These are phyloP conservation scores for Pseudocheirus occidentalis DNA, from an alignment of 2,797 vertebrate species.

Conservation along the genomic window DNA sequence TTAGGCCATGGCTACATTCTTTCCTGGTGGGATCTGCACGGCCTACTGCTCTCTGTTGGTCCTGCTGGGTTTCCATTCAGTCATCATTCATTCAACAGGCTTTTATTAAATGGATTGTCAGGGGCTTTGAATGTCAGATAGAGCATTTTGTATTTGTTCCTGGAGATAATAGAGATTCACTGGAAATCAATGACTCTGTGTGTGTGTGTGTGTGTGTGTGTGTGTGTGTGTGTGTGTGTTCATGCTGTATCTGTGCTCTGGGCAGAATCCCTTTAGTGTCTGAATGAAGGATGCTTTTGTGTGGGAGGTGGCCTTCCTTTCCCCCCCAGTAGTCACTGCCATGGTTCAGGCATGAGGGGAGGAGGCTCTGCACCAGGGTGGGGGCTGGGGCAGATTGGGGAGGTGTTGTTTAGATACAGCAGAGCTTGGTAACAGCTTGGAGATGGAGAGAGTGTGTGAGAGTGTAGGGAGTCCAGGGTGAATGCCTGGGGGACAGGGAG, in stretches of 20 bases:
- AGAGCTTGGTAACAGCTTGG: neutral
- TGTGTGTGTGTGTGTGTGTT: too few species aligned
- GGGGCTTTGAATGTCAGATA: neutral
- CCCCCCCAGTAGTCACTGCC: too few species aligned
- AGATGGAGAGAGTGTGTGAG: neutral
- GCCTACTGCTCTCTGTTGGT: neutral
- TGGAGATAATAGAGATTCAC: neutral
- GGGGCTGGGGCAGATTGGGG: neutral
- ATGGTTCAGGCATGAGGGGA: neutral
- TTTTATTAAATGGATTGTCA: neutral
- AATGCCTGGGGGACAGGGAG: neutral
- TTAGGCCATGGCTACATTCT: neutral
- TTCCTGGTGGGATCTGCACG: neutral
- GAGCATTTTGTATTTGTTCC: neutral
- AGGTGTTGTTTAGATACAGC: neutral
- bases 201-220: too few species aligned
- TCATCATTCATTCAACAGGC: neutral
- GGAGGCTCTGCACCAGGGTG: neutral
- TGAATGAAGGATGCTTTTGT: neutral
- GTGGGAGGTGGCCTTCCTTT: too few species aligned
- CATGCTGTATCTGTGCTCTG: neutral
- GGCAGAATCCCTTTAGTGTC: neutral
- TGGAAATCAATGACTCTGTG: too few species aligned
- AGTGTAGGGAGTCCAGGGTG: neutral
- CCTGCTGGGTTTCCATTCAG: neutral